Evolutionary conservation across 2,113 vertebrate genomes (phyloP).

Genomic region (Bos indicus): DNA sequence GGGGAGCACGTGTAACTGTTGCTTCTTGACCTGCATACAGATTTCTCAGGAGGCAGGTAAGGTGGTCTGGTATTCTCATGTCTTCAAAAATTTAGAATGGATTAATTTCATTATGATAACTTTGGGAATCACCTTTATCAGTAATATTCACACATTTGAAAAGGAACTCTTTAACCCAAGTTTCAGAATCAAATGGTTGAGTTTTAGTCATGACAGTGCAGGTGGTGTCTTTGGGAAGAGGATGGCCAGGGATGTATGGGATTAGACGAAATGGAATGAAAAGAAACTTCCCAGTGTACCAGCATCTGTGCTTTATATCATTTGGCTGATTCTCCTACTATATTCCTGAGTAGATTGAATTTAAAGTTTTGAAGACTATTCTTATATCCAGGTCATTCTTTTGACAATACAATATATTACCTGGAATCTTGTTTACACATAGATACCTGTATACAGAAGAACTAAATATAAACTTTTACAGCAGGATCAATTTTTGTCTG

Average conservation of each 20-base stretch:
- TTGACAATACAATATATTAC: neutral
- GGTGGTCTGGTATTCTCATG: neutral
- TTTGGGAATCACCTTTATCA: neutral
- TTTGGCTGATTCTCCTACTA: neutral
- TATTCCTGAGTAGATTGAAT: neutral
- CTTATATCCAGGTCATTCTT: neutral
- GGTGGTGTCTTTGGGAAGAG: neutral
- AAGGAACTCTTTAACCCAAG: neutral
- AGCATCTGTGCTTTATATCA: neutral
- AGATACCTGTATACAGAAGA: neutral
- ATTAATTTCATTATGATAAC: neutral
- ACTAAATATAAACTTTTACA: neutral
- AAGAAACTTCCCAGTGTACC: neutral
- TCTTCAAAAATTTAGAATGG: neutral
- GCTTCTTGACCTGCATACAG: neutral
- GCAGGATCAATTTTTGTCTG: neutral
- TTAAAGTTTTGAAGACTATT: neutral
- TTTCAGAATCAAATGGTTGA: neutral
- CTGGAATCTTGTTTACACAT: neutral
- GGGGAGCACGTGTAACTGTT: neutral
- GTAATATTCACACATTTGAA: neutral
- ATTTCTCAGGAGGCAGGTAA: neutral
- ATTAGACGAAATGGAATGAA: neutral
- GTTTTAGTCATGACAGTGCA: neutral
- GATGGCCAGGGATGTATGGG: rapidly evolving